Base-by-base conservation (phyloP, 2,888 invertebrate genomes). In the Synanthedon formicaeformis region DNA sequence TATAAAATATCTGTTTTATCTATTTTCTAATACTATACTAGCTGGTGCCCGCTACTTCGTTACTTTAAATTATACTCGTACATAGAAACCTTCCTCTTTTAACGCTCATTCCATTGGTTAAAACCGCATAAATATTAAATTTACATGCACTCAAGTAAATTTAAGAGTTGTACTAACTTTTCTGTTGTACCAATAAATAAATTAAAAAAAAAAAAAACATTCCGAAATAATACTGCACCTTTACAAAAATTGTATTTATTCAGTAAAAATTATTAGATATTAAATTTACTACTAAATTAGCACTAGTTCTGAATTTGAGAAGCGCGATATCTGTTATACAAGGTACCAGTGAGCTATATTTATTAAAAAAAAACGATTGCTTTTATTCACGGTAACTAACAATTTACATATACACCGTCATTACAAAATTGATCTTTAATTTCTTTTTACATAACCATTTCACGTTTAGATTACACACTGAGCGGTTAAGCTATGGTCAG, bases 231-330 rank as follows among this genome's bases (percentile, higher is more conserved):
- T 45, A 45, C 45, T 45, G 14, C 72, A 67, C 55, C 60, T 71
- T 75, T 71, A 75, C 71, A 78, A 79, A 76, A 74, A 62, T 71
- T 68, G 63, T 68, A 71, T 78, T 78, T 77, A 79, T 76, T 76
- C 65, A 73, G 68, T 73, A 74, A 77, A 81, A 76, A 64, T 67
- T 75, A 73, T 75, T 71, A 71, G 60, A 60, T 70, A 45, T 49
- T 49, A 65, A 73, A 71, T 72, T 77, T 71, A 79, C 67, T 73
- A 80, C 70, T 78, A 79, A 75, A 73, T 75, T 75, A 77, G 73
- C 75, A 73, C 76, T 78, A 55, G 11, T 45, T 45, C 45, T 45
- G 65, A 67, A 64, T 67, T 63, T 61, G 65, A 67, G 60, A 72
- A 71, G 69, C 69, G 13, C 45, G 52, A 66, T 57, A 52, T 62